A percentile compares a stretch with the other conserved stretches of the same genome.
These are phyloP conservation scores for Lophius americanus DNA, from an alignment of 2,797 vertebrate genomes.

Conservation along the genomic window DNA sequence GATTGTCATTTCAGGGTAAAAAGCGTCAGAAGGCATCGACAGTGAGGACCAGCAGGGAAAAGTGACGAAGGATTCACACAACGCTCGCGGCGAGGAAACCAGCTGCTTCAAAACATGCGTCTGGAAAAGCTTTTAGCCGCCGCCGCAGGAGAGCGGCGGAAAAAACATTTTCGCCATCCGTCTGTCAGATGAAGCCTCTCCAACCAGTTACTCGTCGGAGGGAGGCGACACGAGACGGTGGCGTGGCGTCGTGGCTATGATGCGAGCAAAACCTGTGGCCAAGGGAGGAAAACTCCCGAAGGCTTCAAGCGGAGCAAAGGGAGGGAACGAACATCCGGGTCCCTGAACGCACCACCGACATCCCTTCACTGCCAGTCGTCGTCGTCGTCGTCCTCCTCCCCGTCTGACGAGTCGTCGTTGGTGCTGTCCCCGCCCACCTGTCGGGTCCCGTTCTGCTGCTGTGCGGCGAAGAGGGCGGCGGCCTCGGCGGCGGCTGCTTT, in stretches of 20 bases:
- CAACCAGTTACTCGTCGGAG: slow-evolving; percentile 26
- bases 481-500: slow-evolving; percentile 63
- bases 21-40: slow-evolving; percentile 81
- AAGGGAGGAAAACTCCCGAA: slow-evolving; percentile 67
- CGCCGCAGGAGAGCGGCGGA: slow-evolving; percentile 30
- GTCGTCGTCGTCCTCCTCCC: slow-evolving; percentile 74
- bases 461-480: slow-evolving; percentile 72
- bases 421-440: slow-evolving; percentile 80
- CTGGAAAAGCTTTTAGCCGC: slow-evolving; percentile 75
- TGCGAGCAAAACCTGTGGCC: slow-evolving; percentile 74
- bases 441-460: slow-evolving; percentile 76
- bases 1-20: slow-evolving; percentile 85
- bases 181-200: slow-evolving; percentile 2
- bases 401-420: slow-evolving; percentile 76
- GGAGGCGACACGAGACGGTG: slow-evolving; percentile 25
- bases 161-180: slow-evolving; percentile 17
- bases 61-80: slow-evolving; percentile 53
- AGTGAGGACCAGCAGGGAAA: slow-evolving; percentile 56
- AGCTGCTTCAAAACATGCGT: slow-evolving; percentile 59
- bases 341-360: slow-evolving; percentile 64
- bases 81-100: slow-evolving; percentile 38
- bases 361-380: slow-evolving; percentile 79
- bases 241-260: slow-evolving; percentile 69
- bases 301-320: slow-evolving; percentile 70
- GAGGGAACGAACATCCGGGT: slow-evolving; percentile 22